These are phyloP conservation scores for Furnarius figulus DNA, from an alignment of 2,113 vertebrate species.

Conservation along the genomic window DNA sequence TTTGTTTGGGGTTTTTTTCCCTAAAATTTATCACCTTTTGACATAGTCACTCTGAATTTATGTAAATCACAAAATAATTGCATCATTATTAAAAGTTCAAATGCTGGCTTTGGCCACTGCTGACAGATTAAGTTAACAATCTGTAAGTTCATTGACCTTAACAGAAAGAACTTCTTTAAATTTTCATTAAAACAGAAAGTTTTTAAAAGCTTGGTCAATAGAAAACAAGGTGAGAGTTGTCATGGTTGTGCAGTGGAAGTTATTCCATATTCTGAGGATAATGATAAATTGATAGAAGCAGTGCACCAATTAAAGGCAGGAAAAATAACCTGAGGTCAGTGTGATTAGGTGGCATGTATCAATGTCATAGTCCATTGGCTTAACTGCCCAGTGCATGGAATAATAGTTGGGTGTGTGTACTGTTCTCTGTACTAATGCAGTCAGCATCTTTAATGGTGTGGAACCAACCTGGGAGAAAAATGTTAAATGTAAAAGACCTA, in stretches of 20 bases:
- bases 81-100: neutral
- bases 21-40: neutral
- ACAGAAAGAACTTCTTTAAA: neutral
- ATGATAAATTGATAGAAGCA: neutral
- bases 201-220: neutral
- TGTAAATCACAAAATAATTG: neutral
- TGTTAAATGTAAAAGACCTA: neutral
- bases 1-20: neutral
- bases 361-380: conserved; percentile 28
- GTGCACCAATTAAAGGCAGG: neutral
- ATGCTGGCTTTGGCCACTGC: neutral
- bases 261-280: neutral
- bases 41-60: neutral
- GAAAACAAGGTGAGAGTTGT: neutral
- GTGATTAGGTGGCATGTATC: neutral
- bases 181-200: neutral
- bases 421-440: conserved; percentile 20
- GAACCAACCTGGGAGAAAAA: conserved; percentile 31
- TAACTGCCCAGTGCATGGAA: neutral
- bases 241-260: neutral
- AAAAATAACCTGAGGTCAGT: neutral
- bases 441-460: conserved; percentile 34
- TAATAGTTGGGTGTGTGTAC: neutral
- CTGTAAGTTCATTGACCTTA: neutral
- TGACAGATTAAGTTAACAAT: neutral